These are phyloP conservation scores for Montipora foliosa DNA, from an alignment of 64 coral and sea anemone species.

Conservation along the genomic window DNA sequence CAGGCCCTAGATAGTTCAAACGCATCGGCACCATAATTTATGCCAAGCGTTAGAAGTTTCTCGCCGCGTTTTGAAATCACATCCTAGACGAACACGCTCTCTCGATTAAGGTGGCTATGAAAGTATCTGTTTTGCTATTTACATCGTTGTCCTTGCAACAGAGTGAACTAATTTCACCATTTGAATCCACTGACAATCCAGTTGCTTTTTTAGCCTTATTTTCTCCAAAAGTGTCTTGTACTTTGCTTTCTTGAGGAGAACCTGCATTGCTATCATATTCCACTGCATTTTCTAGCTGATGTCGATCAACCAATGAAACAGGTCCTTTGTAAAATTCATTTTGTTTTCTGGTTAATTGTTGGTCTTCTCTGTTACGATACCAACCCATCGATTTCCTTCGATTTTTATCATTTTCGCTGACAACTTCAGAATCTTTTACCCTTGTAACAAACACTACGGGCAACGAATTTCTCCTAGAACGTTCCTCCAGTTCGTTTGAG, in stretches of 20 bases:
- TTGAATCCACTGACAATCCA: neutral
- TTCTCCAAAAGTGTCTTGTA: neutral
- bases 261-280: neutral
- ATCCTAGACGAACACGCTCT: neutral
- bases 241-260: neutral
- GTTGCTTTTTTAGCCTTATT: neutral
- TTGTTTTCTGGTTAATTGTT: neutral
- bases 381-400: neutral
- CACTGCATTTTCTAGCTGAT: neutral
- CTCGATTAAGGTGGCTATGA: neutral
- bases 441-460: neutral
- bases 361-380: neutral
- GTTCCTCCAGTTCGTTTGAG: neutral
- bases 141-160: neutral
- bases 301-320: neutral
- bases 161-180: neutral
- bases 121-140: neutral
- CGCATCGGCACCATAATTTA: neutral
- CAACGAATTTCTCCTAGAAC: conserved; percentile 17
- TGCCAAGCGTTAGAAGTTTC: neutral
- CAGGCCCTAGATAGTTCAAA: no score
- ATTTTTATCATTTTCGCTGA: neutral
- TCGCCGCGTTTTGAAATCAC: neutral
- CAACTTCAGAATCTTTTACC: neutral
- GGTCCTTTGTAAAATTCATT: neutral